These are phyloP conservation scores for Enteromius trimaculatus DNA, from an alignment of 2,797 vertebrate species.

Conservation along the genomic window DNA sequence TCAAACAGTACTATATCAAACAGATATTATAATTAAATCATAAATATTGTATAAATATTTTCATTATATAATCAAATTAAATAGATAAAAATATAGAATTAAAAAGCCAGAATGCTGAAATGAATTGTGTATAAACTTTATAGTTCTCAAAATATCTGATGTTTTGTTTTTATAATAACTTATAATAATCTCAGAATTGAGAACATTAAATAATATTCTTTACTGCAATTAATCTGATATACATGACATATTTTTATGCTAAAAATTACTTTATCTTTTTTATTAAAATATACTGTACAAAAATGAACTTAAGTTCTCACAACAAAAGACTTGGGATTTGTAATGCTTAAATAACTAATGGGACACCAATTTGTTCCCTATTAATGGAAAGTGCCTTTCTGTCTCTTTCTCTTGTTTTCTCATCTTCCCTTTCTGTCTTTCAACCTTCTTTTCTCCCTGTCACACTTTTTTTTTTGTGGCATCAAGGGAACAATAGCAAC, in stretches of 20 bases:
- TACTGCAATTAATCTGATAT: background rate
- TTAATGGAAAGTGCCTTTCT: slow-evolving; percentile 2
- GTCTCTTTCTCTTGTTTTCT: background rate
- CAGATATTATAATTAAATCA: slow-evolving; percentile 6
- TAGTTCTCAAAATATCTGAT: background rate
- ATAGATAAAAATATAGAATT: background rate
- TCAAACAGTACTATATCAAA: background rate
- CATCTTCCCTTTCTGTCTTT: background rate
- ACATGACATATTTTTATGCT: background rate
- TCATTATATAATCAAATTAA: background rate
- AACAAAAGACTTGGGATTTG: no score
- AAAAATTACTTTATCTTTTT: background rate
- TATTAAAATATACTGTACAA: background rate
- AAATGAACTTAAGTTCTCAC: background rate
- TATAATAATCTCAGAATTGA: background rate
- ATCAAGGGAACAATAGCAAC: slow-evolving; percentile 49
- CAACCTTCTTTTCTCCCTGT: slow-evolving; percentile 13
- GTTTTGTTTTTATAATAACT: background rate
- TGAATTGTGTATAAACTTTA: background rate
- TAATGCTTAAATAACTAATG: background rate
- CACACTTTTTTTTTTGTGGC: slow-evolving; percentile 13
- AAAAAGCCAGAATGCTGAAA: background rate
- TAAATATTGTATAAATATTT: background rate
- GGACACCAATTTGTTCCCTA: background rate
- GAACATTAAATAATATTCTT: background rate